phyloP scores from a whole-genome alignment of 2,113 vertebrate genomes.

The Phalacrocorax brasilianus region DNA sequence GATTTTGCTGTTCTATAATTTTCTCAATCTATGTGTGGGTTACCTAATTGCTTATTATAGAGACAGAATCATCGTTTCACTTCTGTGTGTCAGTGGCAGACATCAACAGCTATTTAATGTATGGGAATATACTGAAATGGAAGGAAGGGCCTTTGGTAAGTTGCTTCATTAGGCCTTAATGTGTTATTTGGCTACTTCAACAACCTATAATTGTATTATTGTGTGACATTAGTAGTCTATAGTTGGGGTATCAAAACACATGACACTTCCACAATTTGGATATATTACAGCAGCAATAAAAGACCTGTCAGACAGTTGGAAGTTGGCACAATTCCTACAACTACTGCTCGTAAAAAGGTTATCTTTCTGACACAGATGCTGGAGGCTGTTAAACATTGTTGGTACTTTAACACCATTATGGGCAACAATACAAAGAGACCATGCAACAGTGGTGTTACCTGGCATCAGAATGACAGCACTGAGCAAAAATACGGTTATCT shows the following conservation, averaged over 20 bases:
- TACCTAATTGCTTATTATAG: background rate
- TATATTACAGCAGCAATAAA: background rate
- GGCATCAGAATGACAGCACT: background rate
- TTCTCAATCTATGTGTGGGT: background rate
- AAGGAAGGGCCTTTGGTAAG: background rate
- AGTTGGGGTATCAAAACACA: background rate
- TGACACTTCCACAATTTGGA: background rate
- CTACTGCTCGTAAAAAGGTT: background rate
- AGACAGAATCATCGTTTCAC: background rate
- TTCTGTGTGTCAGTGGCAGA: background rate
- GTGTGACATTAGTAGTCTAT: background rate
- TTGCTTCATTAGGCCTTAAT: background rate
- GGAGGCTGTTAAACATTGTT: background rate
- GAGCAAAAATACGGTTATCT: background rate
- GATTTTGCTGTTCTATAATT: background rate
- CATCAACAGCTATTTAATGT: background rate
- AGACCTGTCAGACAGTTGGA: background rate
- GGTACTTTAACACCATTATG: background rate
- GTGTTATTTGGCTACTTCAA: background rate
- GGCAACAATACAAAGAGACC: fast-evolving
- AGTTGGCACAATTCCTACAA: background rate
- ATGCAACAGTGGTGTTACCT: background rate
- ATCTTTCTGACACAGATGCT: background rate
- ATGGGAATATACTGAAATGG: background rate
- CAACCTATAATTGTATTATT: background rate